A percentile compares a stretch with the other conserved stretches of the same genome.
These are phyloP conservation scores for Amphibalanus amphitrite DNA, from an alignment of 1,140 invertebrate genomes.

Conservation along the genomic window DNA sequence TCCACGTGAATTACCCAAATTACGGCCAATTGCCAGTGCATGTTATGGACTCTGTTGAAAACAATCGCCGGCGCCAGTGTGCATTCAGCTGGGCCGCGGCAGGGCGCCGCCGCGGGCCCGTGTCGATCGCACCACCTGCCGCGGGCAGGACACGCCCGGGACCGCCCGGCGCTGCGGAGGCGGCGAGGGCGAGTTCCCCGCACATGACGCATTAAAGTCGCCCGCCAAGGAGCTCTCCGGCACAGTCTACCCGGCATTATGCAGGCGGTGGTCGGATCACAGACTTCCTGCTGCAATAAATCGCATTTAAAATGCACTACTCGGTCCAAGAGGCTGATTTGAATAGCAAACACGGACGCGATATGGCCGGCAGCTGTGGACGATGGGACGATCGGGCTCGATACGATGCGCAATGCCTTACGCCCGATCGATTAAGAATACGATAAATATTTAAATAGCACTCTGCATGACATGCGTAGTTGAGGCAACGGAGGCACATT, in stretches of 20 bases:
- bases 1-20: too few relatives aligned
- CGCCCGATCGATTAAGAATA: background rate
- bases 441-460: slow-evolving; percentile 1
- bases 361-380: background rate
- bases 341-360: background rate
- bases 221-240: background rate
- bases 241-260: background rate
- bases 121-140: too few relatives aligned
- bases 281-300: background rate
- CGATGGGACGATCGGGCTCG: background rate
- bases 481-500: background rate
- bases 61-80: too few relatives aligned
- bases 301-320: background rate
- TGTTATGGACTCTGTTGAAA: too few relatives aligned
- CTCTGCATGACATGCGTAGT: background rate
- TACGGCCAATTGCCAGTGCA: too few relatives aligned
- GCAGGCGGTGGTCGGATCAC: background rate
- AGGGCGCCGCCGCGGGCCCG: too few relatives aligned
- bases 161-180: too few relatives aligned
- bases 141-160: too few relatives aligned
- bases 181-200: background rate
- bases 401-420: background rate
- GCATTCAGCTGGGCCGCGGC: too few relatives aligned
- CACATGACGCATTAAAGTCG: background rate
- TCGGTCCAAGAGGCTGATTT: background rate